Evolutionary conservation across 2,797 vertebrate species (phyloP).

Genomic region (Rhinella marina): DNA sequence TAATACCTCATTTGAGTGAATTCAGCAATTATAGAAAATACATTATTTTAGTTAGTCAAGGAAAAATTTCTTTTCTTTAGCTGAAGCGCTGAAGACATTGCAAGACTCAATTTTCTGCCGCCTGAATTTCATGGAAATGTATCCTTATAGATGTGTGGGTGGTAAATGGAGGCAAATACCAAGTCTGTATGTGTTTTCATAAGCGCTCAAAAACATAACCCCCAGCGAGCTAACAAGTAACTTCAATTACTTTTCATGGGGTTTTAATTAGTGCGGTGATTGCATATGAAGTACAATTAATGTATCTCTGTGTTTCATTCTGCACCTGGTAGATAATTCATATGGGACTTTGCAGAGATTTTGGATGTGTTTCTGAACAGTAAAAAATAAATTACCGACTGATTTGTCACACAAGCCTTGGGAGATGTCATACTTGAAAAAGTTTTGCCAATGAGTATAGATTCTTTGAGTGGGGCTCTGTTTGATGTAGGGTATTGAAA

Average conservation of each 20-base stretch:
- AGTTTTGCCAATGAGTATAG: constrained; percentile 37
- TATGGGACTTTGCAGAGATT: constrained; percentile 34
- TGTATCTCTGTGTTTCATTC: constrained; percentile 57
- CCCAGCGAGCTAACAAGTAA: constrained; percentile 58
- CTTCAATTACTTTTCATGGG: constrained; percentile 59
- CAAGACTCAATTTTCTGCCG: neutral
- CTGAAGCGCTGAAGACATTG: constrained; percentile 1
- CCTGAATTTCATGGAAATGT: constrained; percentile 36
- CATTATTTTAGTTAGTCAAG: constrained; percentile 11
- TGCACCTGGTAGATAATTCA: constrained; percentile 55
- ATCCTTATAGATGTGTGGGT: constrained; percentile 54
- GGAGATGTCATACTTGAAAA: constrained; percentile 32
- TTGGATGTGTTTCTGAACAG: constrained; percentile 45
- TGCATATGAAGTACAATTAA: constrained; percentile 61
- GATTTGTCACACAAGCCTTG: constrained; percentile 49
- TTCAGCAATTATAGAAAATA: constrained; percentile 12
- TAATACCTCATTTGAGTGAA: neutral
- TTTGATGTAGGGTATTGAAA: constrained; percentile 21
- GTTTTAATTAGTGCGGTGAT: constrained; percentile 59
- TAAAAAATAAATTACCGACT: constrained; percentile 46
- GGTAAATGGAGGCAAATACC: constrained; percentile 30
- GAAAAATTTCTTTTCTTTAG: neutral
- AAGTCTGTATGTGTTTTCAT: constrained; percentile 49
- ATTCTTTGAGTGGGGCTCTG: constrained; percentile 35
- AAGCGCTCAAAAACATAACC: constrained; percentile 56